Evolutionary conservation across 1,140 invertebrate genomes (phyloP), one percentile per base, ranked within the genome.

Genomic region (Agrilus planipennis): DNA sequence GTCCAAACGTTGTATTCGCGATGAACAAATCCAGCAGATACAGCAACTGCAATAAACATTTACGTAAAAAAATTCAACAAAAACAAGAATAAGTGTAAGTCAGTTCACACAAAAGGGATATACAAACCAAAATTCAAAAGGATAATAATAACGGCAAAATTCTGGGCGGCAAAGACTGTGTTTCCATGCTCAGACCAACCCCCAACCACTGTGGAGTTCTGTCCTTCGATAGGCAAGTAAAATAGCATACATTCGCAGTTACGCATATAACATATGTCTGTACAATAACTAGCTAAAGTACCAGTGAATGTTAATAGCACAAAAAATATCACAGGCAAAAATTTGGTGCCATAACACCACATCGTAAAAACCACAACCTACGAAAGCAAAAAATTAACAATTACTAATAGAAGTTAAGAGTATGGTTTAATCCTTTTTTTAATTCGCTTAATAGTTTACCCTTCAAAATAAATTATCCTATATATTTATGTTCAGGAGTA

Each of bases 11-110:
- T 81, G 56, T 86, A 78, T 51, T 89, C 81, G 55, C 89, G 78
- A 67, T 93, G 84, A 16, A 97, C 84, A 68, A 93, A 94, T 46
- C 83, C 81, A 37, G 84, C 58, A 1, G 91, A 96, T 59, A 93
- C 85, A 5, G 78, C 72, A 51, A 86, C 87, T 91, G 68, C 44
- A 75, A 76, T 36, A 42, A 30, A 37, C 15, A 15, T n/a, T 12
- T n/a, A 12, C 4, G 4, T 3, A 29, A 5, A 11, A 5, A 5
- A 4, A 29, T n/a, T 29, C 16, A 32, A 11, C 14, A 15, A 32
- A 32, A 11, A 3, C 4, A 32, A 15, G 19, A n/a, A n/a, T n/a
- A n/a, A n/a, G n/a, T n/a, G n/a, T n/a, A n/a, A n/a, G n/a, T n/a
- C n/a, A n/a, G n/a, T n/a, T n/a, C n/a, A n/a, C n/a, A 32, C 28